Evolutionary conservation across 1,140 invertebrate genomes (phyloP).

Genomic region (Periplaneta americana): DNA sequence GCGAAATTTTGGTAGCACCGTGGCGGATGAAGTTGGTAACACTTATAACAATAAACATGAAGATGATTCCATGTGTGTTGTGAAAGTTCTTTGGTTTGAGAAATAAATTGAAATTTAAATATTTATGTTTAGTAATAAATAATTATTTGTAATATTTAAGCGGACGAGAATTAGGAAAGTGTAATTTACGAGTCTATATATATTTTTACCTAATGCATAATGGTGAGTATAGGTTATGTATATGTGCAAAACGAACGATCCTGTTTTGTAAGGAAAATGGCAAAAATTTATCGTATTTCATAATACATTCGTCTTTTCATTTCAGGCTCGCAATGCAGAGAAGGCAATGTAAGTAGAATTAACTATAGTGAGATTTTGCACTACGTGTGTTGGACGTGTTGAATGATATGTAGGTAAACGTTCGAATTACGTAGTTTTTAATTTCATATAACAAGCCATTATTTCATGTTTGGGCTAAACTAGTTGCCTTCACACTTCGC

Average conservation of each 20-base stretch:
- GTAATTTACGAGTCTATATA: too few relatives aligned
- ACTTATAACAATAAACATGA: too few relatives aligned
- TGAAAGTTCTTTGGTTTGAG: too few relatives aligned
- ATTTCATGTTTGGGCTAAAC: not conserved
- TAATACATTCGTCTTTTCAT: conserved; percentile 20
- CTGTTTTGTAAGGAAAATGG: not conserved
- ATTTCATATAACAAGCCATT: not conserved
- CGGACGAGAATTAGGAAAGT: too few relatives aligned
- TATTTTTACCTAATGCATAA: too few relatives aligned
- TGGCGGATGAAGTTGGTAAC: too few relatives aligned
- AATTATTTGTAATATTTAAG: too few relatives aligned
- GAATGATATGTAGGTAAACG: not conserved
- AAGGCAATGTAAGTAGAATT: conserved; percentile 71
- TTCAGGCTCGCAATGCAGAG: conserved; percentile 74
- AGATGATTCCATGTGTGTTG: too few relatives aligned
- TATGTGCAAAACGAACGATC: not conserved
- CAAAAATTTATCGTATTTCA: not conserved
- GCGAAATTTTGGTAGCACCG: too few relatives aligned
- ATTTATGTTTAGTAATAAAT: too few relatives aligned
- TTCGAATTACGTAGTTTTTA: not conserved
- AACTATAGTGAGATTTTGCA: not conserved
- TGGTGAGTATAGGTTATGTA: not conserved
- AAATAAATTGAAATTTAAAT: too few relatives aligned
- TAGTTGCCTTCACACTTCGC: not conserved
- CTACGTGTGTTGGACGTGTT: not conserved